Evolutionary conservation across 2,888 invertebrate genomes (phyloP).

Genomic region (Torymus tubicola): DNA sequence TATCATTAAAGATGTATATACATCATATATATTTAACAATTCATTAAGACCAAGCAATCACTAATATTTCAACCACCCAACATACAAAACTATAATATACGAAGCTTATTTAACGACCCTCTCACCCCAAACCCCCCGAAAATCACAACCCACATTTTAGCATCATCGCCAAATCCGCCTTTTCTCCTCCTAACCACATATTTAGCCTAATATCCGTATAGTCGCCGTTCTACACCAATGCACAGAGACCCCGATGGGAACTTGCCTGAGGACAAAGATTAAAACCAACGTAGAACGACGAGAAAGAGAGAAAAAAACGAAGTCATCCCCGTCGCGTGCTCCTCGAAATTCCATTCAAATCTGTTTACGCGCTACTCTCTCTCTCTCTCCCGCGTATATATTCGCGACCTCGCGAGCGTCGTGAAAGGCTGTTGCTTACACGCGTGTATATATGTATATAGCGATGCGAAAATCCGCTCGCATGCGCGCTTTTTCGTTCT

Average conservation of each 20-base stretch:
- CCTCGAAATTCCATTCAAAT: constrained; percentile 45
- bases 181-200: neutral
- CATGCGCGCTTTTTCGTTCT: too few relatives aligned
- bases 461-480: too few relatives aligned
- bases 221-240: too few relatives aligned
- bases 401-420: too few relatives aligned
- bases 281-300: neutral
- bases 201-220: neutral
- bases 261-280: constrained; percentile 19
- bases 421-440: too few relatives aligned
- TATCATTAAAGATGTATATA: too few relatives aligned
- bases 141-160: neutral
- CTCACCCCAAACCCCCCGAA: neutral
- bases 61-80: too few relatives aligned
- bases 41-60: too few relatives aligned
- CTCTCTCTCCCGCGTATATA: neutral
- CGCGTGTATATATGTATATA: too few relatives aligned
- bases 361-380: constrained; percentile 5
- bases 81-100: too few relatives aligned
- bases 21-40: too few relatives aligned
- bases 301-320: neutral
- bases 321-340: neutral
- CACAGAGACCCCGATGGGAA: constrained; percentile 14
- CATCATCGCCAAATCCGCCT: neutral
- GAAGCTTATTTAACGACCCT: too few relatives aligned